Percentiles rank a stretch among this genome's conserved stretches.
Evolutionary conservation across 1,140 invertebrate genomes (phyloP).

Genomic region (Copidosoma floridanum): DNA sequence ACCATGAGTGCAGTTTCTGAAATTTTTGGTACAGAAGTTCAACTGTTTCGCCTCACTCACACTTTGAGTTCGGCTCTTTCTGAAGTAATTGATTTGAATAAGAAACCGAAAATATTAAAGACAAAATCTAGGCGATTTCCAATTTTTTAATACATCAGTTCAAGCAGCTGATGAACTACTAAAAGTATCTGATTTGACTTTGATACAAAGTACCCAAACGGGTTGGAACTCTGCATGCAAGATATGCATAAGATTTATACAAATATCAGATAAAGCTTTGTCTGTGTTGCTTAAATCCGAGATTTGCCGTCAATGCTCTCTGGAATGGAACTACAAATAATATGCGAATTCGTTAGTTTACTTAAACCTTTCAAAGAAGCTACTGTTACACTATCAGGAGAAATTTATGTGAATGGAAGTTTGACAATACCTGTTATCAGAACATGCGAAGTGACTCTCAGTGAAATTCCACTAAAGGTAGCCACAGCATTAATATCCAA

Average conservation of each 20-base stretch:
- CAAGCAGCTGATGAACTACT: background rate
- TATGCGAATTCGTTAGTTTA: background rate
- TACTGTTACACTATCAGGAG: background rate
- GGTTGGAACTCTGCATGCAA: conserved; percentile 14
- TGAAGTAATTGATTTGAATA: background rate
- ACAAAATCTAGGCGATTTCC: background rate
- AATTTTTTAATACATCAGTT: conserved; percentile 2
- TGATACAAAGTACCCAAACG: conserved; percentile 21
- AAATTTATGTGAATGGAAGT: background rate
- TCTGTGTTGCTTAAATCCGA: background rate
- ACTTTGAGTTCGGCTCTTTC: conserved; percentile 35
- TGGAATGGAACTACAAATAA: background rate
- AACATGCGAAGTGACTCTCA: background rate
- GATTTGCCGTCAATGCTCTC: background rate
- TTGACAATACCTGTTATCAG: background rate
- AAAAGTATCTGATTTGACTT: background rate
- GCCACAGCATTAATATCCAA: background rate
- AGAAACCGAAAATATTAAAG: background rate
- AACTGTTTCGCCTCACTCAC: conserved; percentile 41
- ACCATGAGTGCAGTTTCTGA: conserved; percentile 32
- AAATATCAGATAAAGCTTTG: background rate
- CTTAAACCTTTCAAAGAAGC: background rate
- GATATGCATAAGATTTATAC: too few species aligned
- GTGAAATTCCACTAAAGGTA: background rate
- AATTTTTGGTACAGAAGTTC: conserved; percentile 22